Conservation (phyloP, 2,113 vertebrate species). For the Pluvianellus socialis region DNA sequence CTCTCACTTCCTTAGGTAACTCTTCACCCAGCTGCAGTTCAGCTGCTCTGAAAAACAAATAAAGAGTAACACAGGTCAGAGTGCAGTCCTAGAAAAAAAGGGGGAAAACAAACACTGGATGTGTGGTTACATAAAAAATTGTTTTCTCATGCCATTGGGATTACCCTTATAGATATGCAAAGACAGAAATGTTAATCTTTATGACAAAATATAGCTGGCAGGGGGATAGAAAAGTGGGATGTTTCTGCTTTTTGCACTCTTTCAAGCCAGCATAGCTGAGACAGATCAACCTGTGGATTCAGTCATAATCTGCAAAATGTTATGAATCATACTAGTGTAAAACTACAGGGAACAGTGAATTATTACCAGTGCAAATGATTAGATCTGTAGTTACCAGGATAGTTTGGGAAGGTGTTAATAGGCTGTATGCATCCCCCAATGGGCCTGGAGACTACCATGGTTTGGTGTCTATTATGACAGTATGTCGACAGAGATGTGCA, state of each 20-base stretch:
- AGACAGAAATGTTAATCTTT: not conserved
- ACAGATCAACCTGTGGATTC: not conserved
- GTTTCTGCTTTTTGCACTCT: not conserved
- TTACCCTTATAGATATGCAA: not conserved
- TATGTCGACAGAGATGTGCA: not conserved
- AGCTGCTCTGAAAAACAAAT: not conserved
- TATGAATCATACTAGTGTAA: not conserved
- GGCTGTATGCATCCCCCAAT: not conserved
- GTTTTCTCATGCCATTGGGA: not conserved
- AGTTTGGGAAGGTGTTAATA: not conserved
- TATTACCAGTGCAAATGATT: not conserved
- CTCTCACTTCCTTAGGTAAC: not conserved
- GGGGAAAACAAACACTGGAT: not conserved
- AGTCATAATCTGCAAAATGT: not conserved
- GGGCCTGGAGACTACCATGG: not conserved
- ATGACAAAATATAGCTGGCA: not conserved
- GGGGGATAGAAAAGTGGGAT: not conserved
- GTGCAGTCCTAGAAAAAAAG: not conserved
- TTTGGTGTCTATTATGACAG: not conserved
- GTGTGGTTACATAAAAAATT: not conserved
- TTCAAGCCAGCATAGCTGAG: not conserved
- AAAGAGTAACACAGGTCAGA: not conserved
- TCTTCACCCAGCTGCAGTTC: not conserved
- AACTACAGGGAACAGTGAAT: not conserved
- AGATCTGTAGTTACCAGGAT: not conserved